Evolutionary conservation across 2,797 vertebrate species (phyloP).

Genomic region (Enteromius radiatus): DNA sequence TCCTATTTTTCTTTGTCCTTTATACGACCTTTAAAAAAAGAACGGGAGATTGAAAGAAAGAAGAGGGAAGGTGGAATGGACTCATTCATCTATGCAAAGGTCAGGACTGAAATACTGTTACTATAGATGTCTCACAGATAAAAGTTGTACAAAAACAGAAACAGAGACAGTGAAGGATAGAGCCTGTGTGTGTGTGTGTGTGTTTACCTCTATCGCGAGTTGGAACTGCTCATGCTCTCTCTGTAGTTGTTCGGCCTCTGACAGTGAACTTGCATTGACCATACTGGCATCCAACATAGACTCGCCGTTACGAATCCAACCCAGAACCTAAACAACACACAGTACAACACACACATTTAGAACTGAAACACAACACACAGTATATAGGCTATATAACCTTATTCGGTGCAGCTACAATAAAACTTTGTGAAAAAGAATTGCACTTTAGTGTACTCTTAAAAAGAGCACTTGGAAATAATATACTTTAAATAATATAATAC

Average conservation of each 20-base stretch:
- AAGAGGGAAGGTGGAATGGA: not conserved
- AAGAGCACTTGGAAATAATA: not conserved
- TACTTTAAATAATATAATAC: not conserved
- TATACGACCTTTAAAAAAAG: not conserved
- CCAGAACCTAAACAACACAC: slow-evolving; percentile 84
- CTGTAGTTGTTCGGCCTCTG: slow-evolving; percentile 97
- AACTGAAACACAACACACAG: not conserved
- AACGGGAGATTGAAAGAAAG: not conserved
- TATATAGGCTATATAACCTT: not conserved
- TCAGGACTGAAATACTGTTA: not conserved
- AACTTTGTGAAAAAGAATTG: not conserved
- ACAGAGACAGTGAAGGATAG: not conserved
- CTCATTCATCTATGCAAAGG: not conserved
- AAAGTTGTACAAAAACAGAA: not conserved
- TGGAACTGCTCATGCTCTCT: slow-evolving; percentile 98
- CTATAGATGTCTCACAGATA: not conserved
- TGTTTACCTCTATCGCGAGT: slow-evolving; percentile 90
- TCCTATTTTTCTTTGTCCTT: not conserved
- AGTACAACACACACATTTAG: not conserved
- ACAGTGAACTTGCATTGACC: slow-evolving; percentile 95
- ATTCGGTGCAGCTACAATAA: not conserved
- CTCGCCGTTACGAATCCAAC: slow-evolving; percentile 98
- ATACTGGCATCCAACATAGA: slow-evolving; percentile 97
- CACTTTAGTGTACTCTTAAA: not conserved
- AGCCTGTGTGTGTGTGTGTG: slow-evolving; percentile 17